phyloP scores from a whole-genome alignment of 2,888 invertebrate genomes.

The Ptychoptera albimana region DNA sequence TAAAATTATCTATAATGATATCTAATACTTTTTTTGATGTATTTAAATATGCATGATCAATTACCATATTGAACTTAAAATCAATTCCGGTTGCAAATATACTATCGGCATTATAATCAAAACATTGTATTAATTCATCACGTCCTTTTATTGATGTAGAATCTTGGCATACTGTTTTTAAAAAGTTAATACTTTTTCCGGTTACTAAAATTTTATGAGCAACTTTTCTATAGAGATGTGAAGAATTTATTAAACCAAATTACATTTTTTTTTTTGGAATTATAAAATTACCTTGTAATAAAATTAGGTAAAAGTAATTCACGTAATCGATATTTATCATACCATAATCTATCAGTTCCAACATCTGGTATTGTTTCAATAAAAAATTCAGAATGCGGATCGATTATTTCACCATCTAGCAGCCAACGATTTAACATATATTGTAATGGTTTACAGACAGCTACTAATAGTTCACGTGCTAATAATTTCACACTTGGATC shows the following conservation, averaged over 20 bases:
- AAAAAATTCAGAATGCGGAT: slow-evolving; percentile 86
- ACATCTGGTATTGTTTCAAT: slow-evolving; percentile 74
- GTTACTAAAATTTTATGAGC: slow-evolving; percentile 83
- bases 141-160: slow-evolving; percentile 47
- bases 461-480: slow-evolving; percentile 42
- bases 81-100: slow-evolving; percentile 46
- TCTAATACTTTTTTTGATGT: slow-evolving; percentile 76
- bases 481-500: slow-evolving; percentile 52
- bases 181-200: slow-evolving; percentile 91
- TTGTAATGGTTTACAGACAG: slow-evolving; percentile 68
- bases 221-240: slow-evolving; percentile 40
- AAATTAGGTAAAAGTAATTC: slow-evolving; percentile 82
- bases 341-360: slow-evolving; percentile 79
- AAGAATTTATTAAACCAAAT: too few relatives aligned
- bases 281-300: slow-evolving; percentile 47
- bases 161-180: slow-evolving; percentile 82
- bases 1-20: slow-evolving; percentile 73
- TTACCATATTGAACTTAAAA: slow-evolving; percentile 60
- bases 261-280: too few relatives aligned
- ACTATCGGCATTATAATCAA: slow-evolving; percentile 31
- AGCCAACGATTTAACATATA: slow-evolving; percentile 83
- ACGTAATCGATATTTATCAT: slow-evolving; percentile 83
- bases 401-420: slow-evolving; percentile 80
- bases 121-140: slow-evolving; percentile 37
- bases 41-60: slow-evolving; percentile 71